Base-by-base conservation (phyloP, 1,140 invertebrate genomes). In the Drosophila quadrilineata region DNA sequence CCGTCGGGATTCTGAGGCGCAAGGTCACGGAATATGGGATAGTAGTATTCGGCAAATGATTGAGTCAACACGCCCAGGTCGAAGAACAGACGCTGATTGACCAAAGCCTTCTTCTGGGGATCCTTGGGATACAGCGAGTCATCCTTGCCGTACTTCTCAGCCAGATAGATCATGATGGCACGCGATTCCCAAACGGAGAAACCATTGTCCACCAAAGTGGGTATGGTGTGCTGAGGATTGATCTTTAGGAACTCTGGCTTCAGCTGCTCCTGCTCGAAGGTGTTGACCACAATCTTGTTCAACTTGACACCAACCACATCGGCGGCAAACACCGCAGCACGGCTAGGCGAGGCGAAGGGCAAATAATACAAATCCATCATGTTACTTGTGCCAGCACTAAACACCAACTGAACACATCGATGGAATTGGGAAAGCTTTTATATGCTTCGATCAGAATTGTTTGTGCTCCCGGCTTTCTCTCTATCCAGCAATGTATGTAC, bases 61-160 rank as follows among this genome's bases (percentile, higher is more conserved):
- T 92, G 90, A 79, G 93, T 94, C 2, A 96, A 87, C 0, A 91
- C 92, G 17, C 93, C 93, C 52, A 93, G 77, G 69, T 96, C 94
- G 75, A 96, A 96, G 71, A 93, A 93, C 2, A 96, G 88, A 56
- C 94, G 91, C 62, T 94, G 93, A 76, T 96, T 93, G 0, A 96
- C 92, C 0, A 94, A 0, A 0, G 94, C 95, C 41, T 94, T 91
- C 49, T 92, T 82, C 67, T 93, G 92, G 0, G 91, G 89, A 59
- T 94, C 92, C 69, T 92, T 93, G 3, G 94, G 94, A 80, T 94
- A 95, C 3, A 95, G 89, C 21, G 89, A 89, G 75, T 92, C 92
- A 54, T 93, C 90, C 72, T 94, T 94, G 12, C 90, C 93, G 71
- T 95, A 95, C 40, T 93, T 89, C 28, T 93, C 91, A 0, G 89